phyloP scores from a whole-genome alignment of 2,888 invertebrate species.

The Trissolcus japonicus region DNA sequence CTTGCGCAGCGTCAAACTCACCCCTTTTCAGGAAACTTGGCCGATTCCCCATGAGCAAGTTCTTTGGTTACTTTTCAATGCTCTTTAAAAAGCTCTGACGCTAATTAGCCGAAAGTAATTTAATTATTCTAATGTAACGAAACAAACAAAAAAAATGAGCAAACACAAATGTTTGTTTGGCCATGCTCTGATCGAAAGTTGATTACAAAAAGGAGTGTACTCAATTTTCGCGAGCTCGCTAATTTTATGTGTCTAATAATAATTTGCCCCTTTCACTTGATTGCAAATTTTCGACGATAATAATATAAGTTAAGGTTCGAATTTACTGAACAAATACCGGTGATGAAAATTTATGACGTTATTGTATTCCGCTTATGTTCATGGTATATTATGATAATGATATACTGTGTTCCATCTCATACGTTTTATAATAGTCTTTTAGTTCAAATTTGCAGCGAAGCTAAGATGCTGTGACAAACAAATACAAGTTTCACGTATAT shows the following conservation, averaged over 20 bases:
- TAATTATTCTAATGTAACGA: slow-evolving; percentile 68
- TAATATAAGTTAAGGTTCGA: background rate
- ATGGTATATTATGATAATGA: too few species aligned
- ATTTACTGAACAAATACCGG: background rate
- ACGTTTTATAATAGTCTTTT: slow-evolving; percentile 15
- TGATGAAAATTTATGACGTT: background rate
- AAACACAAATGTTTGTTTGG: slow-evolving; percentile 37
- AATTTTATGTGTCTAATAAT: slow-evolving; percentile 9
- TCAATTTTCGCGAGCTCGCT: slow-evolving; percentile 3
- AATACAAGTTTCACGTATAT: slow-evolving; percentile 52
- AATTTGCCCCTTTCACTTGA: slow-evolving; percentile 10
- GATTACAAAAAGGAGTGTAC: slow-evolving; percentile 21
- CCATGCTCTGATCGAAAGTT: slow-evolving; percentile 33
- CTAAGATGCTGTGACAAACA: slow-evolving; percentile 29
- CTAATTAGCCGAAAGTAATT: slow-evolving; percentile 69
- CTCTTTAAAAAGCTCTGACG: slow-evolving; percentile 67
- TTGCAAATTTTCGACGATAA: slow-evolving; percentile 10
- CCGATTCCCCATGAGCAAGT: slow-evolving; percentile 62
- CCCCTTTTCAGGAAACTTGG: slow-evolving; percentile 66
- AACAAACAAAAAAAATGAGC: slow-evolving; percentile 27
- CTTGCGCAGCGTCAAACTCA: slow-evolving; percentile 62
- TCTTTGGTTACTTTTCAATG: slow-evolving; percentile 64
- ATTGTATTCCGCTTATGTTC: background rate
- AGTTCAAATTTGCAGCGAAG: slow-evolving; percentile 13
- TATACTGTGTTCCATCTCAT: background rate